Evolutionary conservation across 2,888 invertebrate species (phyloP).

Genomic region (Lingula anatina): DNA sequence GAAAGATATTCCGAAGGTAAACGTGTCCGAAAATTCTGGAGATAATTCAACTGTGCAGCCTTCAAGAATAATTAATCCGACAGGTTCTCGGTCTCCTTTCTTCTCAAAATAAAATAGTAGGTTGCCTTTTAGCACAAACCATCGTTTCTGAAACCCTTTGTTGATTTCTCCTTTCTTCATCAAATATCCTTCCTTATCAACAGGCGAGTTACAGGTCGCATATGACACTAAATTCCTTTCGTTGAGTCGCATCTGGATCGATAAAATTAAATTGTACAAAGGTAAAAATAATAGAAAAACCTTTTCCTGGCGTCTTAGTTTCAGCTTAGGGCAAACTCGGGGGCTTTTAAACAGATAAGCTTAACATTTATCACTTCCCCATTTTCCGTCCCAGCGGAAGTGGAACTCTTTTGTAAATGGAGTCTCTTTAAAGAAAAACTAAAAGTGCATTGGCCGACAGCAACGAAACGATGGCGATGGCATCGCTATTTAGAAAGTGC

Average conservation of each 20-base stretch:
- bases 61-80: constrained; percentile 87
- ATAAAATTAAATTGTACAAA: too few relatives aligned
- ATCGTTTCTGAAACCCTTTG: constrained; percentile 82
- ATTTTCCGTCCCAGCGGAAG: too few relatives aligned
- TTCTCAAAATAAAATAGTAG: constrained; percentile 92
- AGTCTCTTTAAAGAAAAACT: too few relatives aligned
- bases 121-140: constrained; percentile 93
- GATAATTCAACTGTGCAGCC: constrained; percentile 74
- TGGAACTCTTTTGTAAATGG: too few relatives aligned
- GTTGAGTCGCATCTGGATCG: constrained; percentile 98
- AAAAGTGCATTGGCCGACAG: too few relatives aligned
- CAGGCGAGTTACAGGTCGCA: constrained; percentile 79
- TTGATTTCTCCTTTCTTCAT: constrained; percentile 84
- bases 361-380: too few relatives aligned
- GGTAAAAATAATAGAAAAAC: too few relatives aligned
- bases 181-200: constrained; percentile 89
- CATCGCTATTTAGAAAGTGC: too few relatives aligned
- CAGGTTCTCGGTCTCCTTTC: constrained; percentile 82
- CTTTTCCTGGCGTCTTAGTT: too few relatives aligned
- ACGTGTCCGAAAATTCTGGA: constrained; percentile 56
- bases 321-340: too few relatives aligned
- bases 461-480: too few relatives aligned
- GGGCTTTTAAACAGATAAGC: too few relatives aligned
- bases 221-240: constrained; percentile 88
- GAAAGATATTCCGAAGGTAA: constrained; percentile 84